These are phyloP conservation scores for Mesoclemmys tuberculata DNA, from an alignment of 2,113 vertebrate species.

Conservation along the genomic window DNA sequence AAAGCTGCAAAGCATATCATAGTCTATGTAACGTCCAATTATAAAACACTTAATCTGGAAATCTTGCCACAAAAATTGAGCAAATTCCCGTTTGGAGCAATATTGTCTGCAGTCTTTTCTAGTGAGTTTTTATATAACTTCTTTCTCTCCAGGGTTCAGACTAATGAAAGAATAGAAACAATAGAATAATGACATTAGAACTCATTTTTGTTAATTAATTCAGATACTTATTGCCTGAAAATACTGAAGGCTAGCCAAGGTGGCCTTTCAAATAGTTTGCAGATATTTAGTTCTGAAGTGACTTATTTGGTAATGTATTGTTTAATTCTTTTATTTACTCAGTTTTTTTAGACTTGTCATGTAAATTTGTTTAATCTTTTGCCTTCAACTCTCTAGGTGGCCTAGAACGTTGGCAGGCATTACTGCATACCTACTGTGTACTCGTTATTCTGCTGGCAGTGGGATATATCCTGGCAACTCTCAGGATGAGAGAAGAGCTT, in stretches of 20 bases:
- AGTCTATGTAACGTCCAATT: background rate
- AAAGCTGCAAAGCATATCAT: background rate
- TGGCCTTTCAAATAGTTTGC: slow-evolving; percentile 69
- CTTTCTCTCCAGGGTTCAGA: background rate
- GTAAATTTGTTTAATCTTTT: slow-evolving; percentile 18
- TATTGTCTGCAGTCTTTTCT: background rate
- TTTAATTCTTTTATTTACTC: slow-evolving; percentile 52
- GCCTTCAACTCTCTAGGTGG: slow-evolving; percentile 83
- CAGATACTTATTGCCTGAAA: slow-evolving; percentile 48
- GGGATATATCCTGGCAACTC: slow-evolving; percentile 87
- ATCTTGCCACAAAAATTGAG: background rate
- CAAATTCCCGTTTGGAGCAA: background rate
- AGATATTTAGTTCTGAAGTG: slow-evolving; percentile 35
- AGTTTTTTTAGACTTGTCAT: background rate
- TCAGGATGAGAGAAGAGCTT: slow-evolving; percentile 89
- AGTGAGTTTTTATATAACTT: background rate
- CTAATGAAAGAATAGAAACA: background rate
- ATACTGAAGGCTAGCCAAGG: slow-evolving; percentile 31
- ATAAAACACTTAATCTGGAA: background rate
- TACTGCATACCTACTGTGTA: slow-evolving; percentile 90
- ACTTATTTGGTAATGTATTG: slow-evolving; percentile 37
- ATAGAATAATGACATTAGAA: background rate
- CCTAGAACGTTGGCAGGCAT: slow-evolving; percentile 95
- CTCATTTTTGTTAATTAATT: slow-evolving; percentile 37
- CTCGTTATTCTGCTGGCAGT: slow-evolving; percentile 84